These are phyloP conservation scores for Drosophila algonquin DNA, from an alignment of 2,888 invertebrate species.

Conservation along the genomic window DNA sequence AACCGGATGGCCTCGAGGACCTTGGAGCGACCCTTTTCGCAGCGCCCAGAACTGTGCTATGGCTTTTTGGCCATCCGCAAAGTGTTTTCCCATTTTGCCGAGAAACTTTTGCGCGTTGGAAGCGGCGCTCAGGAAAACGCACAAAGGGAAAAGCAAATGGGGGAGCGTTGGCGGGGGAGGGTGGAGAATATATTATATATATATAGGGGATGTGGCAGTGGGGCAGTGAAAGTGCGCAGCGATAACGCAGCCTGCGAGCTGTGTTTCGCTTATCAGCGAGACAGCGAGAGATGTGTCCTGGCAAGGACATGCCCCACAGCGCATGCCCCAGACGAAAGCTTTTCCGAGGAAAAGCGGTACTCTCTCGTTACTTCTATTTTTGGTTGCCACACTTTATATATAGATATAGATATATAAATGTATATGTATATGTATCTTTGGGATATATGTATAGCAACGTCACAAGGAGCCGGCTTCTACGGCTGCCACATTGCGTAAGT, in stretches of 20 bases:
- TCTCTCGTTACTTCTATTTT: constrained; percentile 30
- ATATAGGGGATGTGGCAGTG: background rate
- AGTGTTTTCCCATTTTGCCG: constrained; percentile 13
- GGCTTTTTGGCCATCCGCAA: constrained; percentile 1
- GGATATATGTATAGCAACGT: constrained; percentile 17
- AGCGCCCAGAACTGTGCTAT: constrained; percentile 22
- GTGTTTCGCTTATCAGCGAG: constrained; percentile 27
- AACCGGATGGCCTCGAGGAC: constrained; percentile 18
- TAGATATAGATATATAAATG: background rate
- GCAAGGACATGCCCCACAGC: constrained; percentile 57
- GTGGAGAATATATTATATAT: background rate
- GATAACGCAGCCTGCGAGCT: constrained; percentile 39
- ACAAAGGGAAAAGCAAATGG: background rate
- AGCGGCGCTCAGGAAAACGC: constrained; percentile 42
- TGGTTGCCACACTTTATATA: constrained; percentile 15
- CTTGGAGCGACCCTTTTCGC: constrained; percentile 24
- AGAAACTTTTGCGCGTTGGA: constrained; percentile 39
- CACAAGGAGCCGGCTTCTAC: constrained; percentile 43
- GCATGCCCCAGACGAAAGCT: constrained; percentile 50
- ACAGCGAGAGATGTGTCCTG: constrained; percentile 52
- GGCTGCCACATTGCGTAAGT: constrained; percentile 45
- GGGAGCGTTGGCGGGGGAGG: background rate
- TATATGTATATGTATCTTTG: constrained; percentile 19
- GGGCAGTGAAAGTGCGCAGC: constrained; percentile 21
- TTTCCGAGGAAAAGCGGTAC: constrained; percentile 14